Base-by-base conservation (phyloP, 92 coral and sea anemone genomes). In the Porites rus region DNA sequence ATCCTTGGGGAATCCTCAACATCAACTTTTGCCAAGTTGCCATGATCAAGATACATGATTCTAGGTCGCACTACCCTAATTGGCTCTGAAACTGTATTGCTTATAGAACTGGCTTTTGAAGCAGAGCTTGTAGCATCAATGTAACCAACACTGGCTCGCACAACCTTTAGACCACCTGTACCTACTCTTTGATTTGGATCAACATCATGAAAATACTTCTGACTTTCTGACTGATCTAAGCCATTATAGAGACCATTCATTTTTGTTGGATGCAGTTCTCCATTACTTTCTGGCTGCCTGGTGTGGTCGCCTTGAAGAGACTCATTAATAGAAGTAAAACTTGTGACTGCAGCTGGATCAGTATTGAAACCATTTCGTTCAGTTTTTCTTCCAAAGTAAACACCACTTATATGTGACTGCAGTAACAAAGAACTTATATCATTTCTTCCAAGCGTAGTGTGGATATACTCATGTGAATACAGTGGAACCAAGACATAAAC, bases 351-450 rank as follows among this genome's bases (percentile, higher is more conserved):
- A 38, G 46, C 52, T 11, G 58, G 73, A 24, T 66, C 76, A 69
- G 76, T 69, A 28, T 11, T 62, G 2, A 46, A 65, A 10, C 76
- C 82, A 58, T 77, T 76, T 16, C 22, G 76, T 65, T 58, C 83
- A 24, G 83, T 28, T 28, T 78, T 87, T 74, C 98, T 85, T 64
- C 94, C 74, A 72, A 94, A 94, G 82, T 94, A 94, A 62, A 94
- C 77, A 7, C 98, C 96, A 51, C 72, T 82, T 28, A 94, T 83
- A 43, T 78, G 60, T n/a, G 68, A 84, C 31, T 84, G 87, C 58
- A 85, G 85, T 1, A 94, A 83, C 28, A 86, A 77, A 7, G 75
- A 59, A n/a, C 70, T 24, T 8, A 93, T 82, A n/a, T 92, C 95
- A 65, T 61, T 86, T 74, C 81, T 75, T 72, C 77, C 83, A 21